A percentile compares a stretch with the other conserved stretches of the same genome.
Evolutionary conservation across 64 coral and sea anemone species (phyloP).

Genomic region (Montipora cactus): DNA sequence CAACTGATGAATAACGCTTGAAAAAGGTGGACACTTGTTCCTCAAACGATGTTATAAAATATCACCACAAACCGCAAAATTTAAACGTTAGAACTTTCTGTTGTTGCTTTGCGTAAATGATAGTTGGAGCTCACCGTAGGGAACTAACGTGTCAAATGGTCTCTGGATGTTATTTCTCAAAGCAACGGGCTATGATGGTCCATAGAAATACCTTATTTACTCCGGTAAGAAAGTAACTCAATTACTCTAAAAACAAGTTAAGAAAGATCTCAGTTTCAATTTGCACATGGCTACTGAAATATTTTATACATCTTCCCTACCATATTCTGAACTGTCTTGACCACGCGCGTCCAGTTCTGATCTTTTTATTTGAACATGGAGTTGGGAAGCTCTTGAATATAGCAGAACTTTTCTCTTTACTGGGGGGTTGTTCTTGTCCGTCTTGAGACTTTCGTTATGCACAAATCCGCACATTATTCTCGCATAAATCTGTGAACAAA

Average conservation of each 20-base stretch:
- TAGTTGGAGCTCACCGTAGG: neutral
- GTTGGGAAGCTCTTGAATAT: slow-evolving; percentile 41
- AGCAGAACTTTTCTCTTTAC: slow-evolving; percentile 19
- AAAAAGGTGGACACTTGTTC: too few species aligned
- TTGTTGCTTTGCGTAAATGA: neutral
- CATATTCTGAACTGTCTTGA: slow-evolving; percentile 23
- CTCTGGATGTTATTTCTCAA: neutral
- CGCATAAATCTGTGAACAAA: neutral
- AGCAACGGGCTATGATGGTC: neutral
- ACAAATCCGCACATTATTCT: neutral
- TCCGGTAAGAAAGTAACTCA: neutral
- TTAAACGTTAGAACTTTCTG: neutral
- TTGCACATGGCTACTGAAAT: neutral
- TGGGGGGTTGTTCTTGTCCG: slow-evolving; percentile 4
- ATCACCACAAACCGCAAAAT: neutral
- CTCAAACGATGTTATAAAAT: neutral
- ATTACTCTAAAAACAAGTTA: neutral
- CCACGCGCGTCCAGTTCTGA: slow-evolving; percentile 23
- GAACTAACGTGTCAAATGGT: neutral
- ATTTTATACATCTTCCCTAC: slow-evolving; percentile 5
- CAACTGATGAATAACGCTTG: too few species aligned
- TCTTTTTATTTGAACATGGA: slow-evolving; percentile 45
- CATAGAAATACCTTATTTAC: neutral
- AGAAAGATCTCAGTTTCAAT: neutral
- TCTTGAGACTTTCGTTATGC: neutral